Base-by-base conservation (phyloP, 2,888 invertebrate species). In the Chironomus tentans region DNA sequence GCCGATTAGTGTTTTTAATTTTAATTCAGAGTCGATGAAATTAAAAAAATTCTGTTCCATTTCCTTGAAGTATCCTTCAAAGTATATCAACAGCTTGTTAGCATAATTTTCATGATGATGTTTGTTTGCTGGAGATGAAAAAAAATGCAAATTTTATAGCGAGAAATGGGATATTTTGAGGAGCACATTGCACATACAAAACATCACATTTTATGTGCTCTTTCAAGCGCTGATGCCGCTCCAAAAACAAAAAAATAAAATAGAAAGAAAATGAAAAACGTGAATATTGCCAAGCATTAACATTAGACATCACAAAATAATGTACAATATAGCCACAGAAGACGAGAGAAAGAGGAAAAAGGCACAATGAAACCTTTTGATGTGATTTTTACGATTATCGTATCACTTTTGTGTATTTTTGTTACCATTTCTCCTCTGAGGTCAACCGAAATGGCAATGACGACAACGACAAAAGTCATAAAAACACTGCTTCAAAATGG, bases 311-410 rank as follows among this genome's bases (percentile, higher is more conserved):
- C 56, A 18, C 56, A 65, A 10, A 65, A 65, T 65, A 24, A 65
- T 24, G 21, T 13, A 65, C 24, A 56, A 2, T 56, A 56, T 15
- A 15, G 56, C 18, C 38, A 38, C 15, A 56, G 5, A 24, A 50
- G 15, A 50, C 15, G 22, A 10, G 21, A 65, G 10, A 4, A 65
- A 24, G 21, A 65, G n/a, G 13, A 22, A 65, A 18, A 12, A 65
- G 22, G 65, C 65, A 13, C 4, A 56, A 56, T 13, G 21, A 65
- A 65, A 65, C 65, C 65, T 65, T 56, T 65, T 65, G 65, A 65
- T 65, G 65, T 65, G 65, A 65, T 65, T 65, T 65, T 65, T 65
- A 65, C 24, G 65, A 65, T 65, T 65, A 65, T 65, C 65, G 65
- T 65, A 22, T 24, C 21, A 24, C 65, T 24, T 24, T 65, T n/a